Conservation (phyloP, 2,797 vertebrate genomes). For the Lithobates sylvaticus region DNA sequence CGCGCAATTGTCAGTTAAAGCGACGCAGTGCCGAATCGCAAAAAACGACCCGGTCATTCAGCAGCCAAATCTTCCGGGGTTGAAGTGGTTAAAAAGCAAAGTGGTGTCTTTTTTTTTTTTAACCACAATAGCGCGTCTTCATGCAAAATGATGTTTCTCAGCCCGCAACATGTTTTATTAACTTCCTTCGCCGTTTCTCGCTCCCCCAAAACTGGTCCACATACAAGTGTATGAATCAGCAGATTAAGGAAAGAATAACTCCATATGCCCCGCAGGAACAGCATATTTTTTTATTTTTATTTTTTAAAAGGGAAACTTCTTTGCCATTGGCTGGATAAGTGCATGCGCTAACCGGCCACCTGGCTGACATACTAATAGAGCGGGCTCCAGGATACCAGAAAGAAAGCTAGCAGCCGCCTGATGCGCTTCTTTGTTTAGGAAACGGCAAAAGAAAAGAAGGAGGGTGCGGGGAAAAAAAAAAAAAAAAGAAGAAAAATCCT, state of each 20-base stretch:
- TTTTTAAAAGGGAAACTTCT: neutral
- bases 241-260: neutral
- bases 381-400: constrained; percentile 73
- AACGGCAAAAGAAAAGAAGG: constrained; percentile 75
- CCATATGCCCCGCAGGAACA: neutral
- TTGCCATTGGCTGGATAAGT: constrained; percentile 40
- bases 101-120: too few relatives aligned
- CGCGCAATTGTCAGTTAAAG: too few relatives aligned
- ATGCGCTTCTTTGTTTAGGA: constrained; percentile 90
- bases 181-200: neutral
- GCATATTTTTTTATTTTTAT: neutral
- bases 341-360: constrained; percentile 72
- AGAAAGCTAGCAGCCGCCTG: constrained; percentile 75
- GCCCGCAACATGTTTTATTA: neutral
- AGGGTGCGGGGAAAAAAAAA: constrained; percentile 72
- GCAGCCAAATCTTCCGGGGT: too few relatives aligned
- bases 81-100: too few relatives aligned
- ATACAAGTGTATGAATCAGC: neutral
- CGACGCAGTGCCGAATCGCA: too few relatives aligned
- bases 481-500: constrained; percentile 82
- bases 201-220: neutral
- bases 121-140: too few relatives aligned
- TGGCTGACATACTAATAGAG: constrained; percentile 74
- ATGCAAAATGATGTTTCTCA: neutral
- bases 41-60: too few relatives aligned